Base-by-base conservation (phyloP, 2,888 invertebrate species). In the Leptopterna dolabrata region DNA sequence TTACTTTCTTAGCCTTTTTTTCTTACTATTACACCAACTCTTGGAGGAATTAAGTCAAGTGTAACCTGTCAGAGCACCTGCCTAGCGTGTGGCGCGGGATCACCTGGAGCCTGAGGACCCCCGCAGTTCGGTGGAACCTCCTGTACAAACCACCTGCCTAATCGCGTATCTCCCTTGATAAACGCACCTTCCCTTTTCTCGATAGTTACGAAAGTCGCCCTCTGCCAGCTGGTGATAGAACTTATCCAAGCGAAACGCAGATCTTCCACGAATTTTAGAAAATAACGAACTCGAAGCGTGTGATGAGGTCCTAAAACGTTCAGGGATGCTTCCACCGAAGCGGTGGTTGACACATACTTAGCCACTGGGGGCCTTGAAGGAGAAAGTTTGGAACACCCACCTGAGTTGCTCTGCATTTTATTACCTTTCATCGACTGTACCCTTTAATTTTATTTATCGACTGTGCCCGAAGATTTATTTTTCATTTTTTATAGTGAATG, bases 61-160 rank as follows among this genome's bases (percentile, higher is more conserved):
- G 73, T 16, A 73, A 73, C 29, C 29, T 27, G 73, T n/a, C 16
- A 6, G 11, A 76, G 0, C 73, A 76, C 73, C 73, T 76, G 73
- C 36, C 73, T 19, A 30, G 73, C 73, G 73, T 76, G 73, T 36
- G 73, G 36, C 73, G 11, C 73, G 41, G 9, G 16, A 36, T 76
- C 73, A 76, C 73, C 73, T 76, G 55, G 55, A 55, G 55, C 55
- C 55, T 55, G 63, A 19, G 63, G 63, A 63, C 63, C 63, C 63
- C 63, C 63, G 63, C 63, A 63, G 63, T 24, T 63, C 63, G 63
- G 24, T 27, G 27, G 63, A 24, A 63, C 63, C 63, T 63, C 63
- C 63, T 24, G 63, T 24, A 24, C 24, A 19, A 24, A 19, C 73
- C 73, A 76, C 73, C 73, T 76, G 73, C 73, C 73, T 76, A 76